Conservation (phyloP, 1,140 invertebrate genomes). For the Lepidurus apus region DNA sequence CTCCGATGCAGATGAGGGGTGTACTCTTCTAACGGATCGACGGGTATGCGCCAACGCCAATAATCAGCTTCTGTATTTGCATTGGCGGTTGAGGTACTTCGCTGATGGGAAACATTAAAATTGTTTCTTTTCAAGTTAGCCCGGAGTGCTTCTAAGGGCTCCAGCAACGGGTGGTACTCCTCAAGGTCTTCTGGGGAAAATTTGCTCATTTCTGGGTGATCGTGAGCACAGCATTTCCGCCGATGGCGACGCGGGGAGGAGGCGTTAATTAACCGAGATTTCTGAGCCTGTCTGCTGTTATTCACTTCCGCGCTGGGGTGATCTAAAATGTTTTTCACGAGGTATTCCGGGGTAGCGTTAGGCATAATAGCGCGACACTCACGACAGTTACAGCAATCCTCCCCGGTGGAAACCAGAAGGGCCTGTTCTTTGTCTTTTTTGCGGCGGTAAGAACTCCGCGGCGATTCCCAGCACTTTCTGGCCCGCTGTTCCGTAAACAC, state of each 20-base stretch:
- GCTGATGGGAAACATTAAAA: conserved; percentile 50
- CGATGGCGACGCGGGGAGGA: conserved; percentile 37
- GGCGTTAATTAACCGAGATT: conserved; percentile 30
- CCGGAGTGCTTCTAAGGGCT: conserved; percentile 77
- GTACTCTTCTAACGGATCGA: background rate
- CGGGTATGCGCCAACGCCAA: background rate
- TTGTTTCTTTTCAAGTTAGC: conserved; percentile 89
- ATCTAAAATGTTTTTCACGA: conserved; percentile 40
- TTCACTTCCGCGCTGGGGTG: conserved; percentile 40
- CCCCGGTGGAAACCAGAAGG: background rate
- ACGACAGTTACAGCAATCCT: conserved; percentile 19
- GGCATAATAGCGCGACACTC: conserved; percentile 22
- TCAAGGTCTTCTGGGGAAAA: background rate
- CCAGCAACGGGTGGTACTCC: conserved; percentile 60
- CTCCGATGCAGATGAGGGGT: background rate
- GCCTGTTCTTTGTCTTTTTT: conserved; percentile 10
- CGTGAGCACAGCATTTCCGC: conserved; percentile 38
- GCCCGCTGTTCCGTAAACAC: background rate
- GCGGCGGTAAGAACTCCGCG: conserved; percentile 15
- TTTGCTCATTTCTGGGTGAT: conserved; percentile 47
- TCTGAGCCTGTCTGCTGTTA: conserved; percentile 39
- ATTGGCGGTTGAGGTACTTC: conserved; percentile 22
- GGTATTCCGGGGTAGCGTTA: conserved; percentile 25
- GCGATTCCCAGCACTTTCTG: conserved; percentile 11
- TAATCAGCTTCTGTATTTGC: background rate